Evolutionary conservation across 2,797 vertebrate genomes (phyloP), one percentile per base, ranked within the genome.

Genomic region (Schizopygopsis pylzovi): DNA sequence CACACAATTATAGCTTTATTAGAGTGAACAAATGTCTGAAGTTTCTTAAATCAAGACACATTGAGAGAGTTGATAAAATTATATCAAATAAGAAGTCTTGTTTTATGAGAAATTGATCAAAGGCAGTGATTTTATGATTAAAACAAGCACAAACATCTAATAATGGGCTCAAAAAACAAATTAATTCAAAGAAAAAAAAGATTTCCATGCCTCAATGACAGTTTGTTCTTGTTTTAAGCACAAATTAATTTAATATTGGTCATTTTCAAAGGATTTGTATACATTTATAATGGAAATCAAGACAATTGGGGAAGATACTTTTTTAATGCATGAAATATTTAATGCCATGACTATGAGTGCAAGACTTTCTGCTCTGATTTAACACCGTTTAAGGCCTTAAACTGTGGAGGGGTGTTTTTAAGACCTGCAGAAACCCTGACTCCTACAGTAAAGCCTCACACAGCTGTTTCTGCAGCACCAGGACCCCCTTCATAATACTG

Each of bases 401-500:
- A 25, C 9, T 25, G n/a, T 11, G 10, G 4, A 61, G 13, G n/a
- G 11, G 11, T 25, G n/a, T 5, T 61, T 25, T 22, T 20, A 22
- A 56, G 52, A 20, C 18, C 7, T 8, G 7, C 52, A 61, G n/a
- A 22, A 22, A 8, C 54, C 20, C 10, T 25, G 22, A 61, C 25
- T 81, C 70, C 76, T 43, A 77, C 52, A 16, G 37, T 37, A 22
- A 65, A 80, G 86, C 89, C 78, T 89, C 81, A 37, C 75, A 88
- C 37, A 49, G 76, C 88, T 86, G 92, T 91, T 86, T 92, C 91
- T 88, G 86, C 86, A 89, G 75, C 89, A 87, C 90, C 87, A 89
- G 91, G 45, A 56, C 49, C 65, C 9, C 59, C 89, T 85, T 89
- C 87, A 87, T 86, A 87, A 90, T 92, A 93, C 86, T 91, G 91